A percentile compares a stretch with the other conserved stretches of the same genome.
These are phyloP conservation scores for Lanius ludovicianus DNA, from an alignment of 2,113 vertebrate species.

Conservation along the genomic window DNA sequence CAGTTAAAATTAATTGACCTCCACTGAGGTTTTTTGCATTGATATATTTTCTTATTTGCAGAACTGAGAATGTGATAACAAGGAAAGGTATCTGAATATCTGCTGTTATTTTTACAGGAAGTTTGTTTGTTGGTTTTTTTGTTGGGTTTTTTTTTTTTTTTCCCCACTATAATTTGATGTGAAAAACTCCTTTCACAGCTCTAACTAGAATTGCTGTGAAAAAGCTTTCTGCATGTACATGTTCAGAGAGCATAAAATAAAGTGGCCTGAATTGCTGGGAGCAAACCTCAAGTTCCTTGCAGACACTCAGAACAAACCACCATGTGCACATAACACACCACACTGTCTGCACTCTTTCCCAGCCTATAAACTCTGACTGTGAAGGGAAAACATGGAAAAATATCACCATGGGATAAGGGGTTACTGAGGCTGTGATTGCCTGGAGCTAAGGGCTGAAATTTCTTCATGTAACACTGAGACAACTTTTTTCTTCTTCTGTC, in stretches of 20 bases:
- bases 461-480: not conserved
- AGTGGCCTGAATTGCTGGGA: not conserved
- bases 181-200: not conserved
- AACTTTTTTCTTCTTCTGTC: not conserved
- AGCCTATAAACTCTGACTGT: not conserved
- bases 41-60: not conserved
- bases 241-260: constrained; percentile 2
- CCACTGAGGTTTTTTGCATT: not conserved
- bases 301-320: not conserved
- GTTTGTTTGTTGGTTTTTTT: not conserved
- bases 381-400: not conserved
- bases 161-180: not conserved
- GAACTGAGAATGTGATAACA: not conserved
- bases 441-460: not conserved
- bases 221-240: not conserved
- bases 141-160: not conserved
- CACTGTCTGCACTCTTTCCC: not conserved
- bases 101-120: not conserved
- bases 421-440: not conserved
- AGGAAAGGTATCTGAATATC: not conserved
- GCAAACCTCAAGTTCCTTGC: not conserved
- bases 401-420: not conserved
- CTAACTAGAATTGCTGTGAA: not conserved
- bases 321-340: not conserved
- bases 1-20: not conserved